These are phyloP conservation scores for Sinelater perroti DNA, from an alignment of 2,888 invertebrate genomes.

Conservation along the genomic window DNA sequence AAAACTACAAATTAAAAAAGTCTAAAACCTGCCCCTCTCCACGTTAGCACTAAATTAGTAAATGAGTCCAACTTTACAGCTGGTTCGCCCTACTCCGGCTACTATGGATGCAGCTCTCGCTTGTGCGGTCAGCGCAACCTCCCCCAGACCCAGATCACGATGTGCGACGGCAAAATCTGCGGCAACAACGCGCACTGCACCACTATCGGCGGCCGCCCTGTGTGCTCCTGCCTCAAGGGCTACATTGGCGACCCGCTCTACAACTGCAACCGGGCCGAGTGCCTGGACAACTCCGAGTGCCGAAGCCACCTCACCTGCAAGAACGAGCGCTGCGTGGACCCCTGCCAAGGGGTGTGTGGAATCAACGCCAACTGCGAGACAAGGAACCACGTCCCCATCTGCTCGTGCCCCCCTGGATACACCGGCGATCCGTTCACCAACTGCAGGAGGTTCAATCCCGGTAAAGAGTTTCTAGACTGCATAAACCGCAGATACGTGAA, in stretches of 20 bases:
- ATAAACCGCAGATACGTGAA: neutral
- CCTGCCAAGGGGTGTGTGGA: conserved; percentile 81
- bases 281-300: conserved; percentile 78
- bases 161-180: conserved; percentile 68
- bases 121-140: conserved; percentile 18
- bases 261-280: conserved; percentile 68
- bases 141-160: conserved; percentile 39
- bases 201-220: conserved; percentile 73
- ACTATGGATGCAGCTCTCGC: conserved; percentile 14
- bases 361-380: conserved; percentile 80
- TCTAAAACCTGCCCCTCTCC: too few species aligned
- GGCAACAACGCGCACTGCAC: conserved; percentile 75
- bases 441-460: conserved; percentile 79
- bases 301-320: conserved; percentile 75
- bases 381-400: conserved; percentile 79
- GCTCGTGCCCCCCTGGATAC: conserved; percentile 80
- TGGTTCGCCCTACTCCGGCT: too few species aligned
- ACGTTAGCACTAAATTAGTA: too few species aligned
- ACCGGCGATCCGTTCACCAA: conserved; percentile 79
- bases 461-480: conserved; percentile 59
- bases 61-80: too few species aligned
- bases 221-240: conserved; percentile 81
- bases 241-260: conserved; percentile 82
- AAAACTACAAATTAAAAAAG: too few species aligned
- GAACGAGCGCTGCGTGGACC: conserved; percentile 81